Percentiles rank a stretch among this genome's conserved stretches.
These are phyloP conservation scores for Apotomis betuletana DNA, from an alignment of 2,888 invertebrate genomes.

Conservation along the genomic window DNA sequence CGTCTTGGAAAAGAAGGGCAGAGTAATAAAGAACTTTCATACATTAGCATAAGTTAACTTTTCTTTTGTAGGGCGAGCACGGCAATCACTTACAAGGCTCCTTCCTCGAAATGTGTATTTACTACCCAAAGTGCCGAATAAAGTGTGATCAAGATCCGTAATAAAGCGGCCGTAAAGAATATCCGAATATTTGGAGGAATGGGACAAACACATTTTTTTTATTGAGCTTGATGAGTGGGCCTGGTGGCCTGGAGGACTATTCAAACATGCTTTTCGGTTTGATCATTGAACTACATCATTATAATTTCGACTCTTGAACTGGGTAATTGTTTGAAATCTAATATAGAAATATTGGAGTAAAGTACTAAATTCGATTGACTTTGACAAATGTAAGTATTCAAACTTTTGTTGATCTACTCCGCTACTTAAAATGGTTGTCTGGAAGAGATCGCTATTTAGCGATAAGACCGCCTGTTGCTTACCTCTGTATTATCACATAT, in stretches of 20 bases:
- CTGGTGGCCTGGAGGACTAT: background rate
- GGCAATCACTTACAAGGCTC: conserved; percentile 36
- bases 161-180: conserved; percentile 40
- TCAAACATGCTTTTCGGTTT: too few species aligned
- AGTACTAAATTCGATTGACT: too few species aligned
- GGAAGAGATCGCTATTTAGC: too few species aligned
- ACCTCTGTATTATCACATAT: too few species aligned
- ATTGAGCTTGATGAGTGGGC: background rate
- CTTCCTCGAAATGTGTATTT: conserved; percentile 37
- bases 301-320: too few species aligned
- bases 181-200: conserved; percentile 36
- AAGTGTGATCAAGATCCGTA: conserved; percentile 42
- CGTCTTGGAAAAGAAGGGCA: background rate
- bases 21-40: conserved; percentile 28
- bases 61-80: conserved; percentile 27
- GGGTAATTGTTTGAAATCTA: too few species aligned
- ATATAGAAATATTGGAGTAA: too few species aligned
- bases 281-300: too few species aligned
- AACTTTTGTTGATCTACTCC: too few species aligned
- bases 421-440: too few species aligned
- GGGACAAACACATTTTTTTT: conserved; percentile 32
- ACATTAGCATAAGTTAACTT: conserved; percentile 32
- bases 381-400: too few species aligned
- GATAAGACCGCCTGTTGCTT: too few species aligned
- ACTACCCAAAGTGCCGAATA: conserved; percentile 38